phyloP scores from a whole-genome alignment of 2,113 vertebrate species.

The Phylloscopus trochilus region DNA sequence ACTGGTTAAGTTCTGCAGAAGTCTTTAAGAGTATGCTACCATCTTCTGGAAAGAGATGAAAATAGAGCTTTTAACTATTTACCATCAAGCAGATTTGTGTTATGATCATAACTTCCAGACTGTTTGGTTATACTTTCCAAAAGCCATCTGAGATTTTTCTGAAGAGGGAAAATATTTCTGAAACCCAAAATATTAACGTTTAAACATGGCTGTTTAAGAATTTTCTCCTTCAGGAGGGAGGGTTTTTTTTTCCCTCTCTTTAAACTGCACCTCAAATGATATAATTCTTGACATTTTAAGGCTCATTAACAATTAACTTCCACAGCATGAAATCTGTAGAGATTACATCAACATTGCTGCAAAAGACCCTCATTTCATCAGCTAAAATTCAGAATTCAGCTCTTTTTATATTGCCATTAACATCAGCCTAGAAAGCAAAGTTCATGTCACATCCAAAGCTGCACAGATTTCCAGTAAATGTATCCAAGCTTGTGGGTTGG shows the following conservation, averaged over 20 bases:
- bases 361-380: not conserved
- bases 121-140: not conserved
- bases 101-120: not conserved
- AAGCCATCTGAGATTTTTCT: not conserved
- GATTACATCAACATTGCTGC: not conserved
- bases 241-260: not conserved
- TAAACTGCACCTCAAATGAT: not conserved
- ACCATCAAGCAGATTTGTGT: not conserved
- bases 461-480: not conserved
- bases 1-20: not conserved
- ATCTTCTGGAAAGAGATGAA: slow-evolving; percentile 65
- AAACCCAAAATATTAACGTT: not conserved
- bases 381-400: not conserved
- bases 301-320: not conserved
- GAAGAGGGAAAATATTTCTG: not conserved
- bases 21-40: slow-evolving; percentile 39
- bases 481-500: not conserved
- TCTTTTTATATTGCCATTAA: not conserved
- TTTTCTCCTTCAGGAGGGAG: not conserved
- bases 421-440: slow-evolving; percentile 49
- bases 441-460: not conserved
- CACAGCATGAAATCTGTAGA: not conserved
- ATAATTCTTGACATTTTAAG: not conserved
- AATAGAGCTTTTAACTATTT: not conserved
- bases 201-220: not conserved